phyloP scores from a whole-genome alignment of 2,113 vertebrate species.

The Rostratula benghalensis region DNA sequence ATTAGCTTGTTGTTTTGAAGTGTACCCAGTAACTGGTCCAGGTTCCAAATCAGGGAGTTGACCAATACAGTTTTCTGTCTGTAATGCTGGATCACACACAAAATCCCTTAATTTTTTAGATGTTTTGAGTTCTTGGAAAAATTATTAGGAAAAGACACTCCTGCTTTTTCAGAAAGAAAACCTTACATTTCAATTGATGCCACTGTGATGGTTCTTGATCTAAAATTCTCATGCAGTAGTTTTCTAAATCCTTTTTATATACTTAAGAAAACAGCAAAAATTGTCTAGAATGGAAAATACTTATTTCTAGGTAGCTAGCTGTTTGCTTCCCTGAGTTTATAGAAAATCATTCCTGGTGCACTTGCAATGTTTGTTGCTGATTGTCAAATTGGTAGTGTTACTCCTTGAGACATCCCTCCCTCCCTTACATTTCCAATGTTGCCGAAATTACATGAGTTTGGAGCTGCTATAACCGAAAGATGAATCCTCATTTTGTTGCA shows the following conservation, averaged over 20 bases:
- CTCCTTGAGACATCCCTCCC: neutral
- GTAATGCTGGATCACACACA: neutral
- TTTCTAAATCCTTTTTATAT: neutral
- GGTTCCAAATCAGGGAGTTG: neutral
- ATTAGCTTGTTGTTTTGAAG: neutral
- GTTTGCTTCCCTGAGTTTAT: neutral
- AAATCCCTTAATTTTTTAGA: neutral
- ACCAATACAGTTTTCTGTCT: neutral
- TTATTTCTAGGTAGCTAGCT: neutral
- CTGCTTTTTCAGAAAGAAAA: neutral
- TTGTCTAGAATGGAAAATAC: neutral
- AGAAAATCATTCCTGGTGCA: neutral
- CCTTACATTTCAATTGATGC: neutral
- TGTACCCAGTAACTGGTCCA: neutral
- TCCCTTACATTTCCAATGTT: neutral
- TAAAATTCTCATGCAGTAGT: neutral
- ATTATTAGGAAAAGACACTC: neutral
- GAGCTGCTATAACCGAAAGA: neutral
- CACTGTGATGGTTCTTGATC: neutral
- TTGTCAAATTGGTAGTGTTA: neutral
- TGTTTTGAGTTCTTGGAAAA: neutral
- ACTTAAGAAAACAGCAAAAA: neutral
- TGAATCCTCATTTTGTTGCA: neutral
- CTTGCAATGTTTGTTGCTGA: neutral
- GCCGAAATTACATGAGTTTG: neutral